Conservation (phyloP, 2,113 vertebrate genomes). For the Brachirus orientalis region DNA sequence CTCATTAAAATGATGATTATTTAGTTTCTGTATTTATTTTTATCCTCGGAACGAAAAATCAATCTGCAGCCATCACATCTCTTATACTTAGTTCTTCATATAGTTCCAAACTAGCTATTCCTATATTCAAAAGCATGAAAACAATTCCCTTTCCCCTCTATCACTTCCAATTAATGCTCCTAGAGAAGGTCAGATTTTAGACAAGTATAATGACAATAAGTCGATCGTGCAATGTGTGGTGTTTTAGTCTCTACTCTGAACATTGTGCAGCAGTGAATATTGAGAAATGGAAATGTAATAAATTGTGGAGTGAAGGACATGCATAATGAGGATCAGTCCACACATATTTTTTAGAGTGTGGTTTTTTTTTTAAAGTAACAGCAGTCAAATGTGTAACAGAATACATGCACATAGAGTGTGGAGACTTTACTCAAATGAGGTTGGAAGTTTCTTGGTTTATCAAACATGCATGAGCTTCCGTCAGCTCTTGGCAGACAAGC, state of each 20-base stretch:
- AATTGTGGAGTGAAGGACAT: too few relatives aligned
- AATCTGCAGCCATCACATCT: neutral
- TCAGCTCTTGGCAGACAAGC: neutral
- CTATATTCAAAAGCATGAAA: neutral
- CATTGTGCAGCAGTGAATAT: neutral
- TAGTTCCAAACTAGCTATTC: neutral
- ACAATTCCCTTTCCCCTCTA: neutral
- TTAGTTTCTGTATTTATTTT: too few relatives aligned
- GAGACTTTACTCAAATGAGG: too few relatives aligned
- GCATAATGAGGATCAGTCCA: too few relatives aligned
- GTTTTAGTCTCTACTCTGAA: neutral
- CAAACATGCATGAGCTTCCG: neutral
- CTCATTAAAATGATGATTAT: too few relatives aligned
- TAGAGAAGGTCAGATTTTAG: neutral
- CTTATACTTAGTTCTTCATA: neutral
- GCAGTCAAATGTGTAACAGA: too few relatives aligned
- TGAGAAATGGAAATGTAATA: neutral
- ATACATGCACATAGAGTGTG: too few relatives aligned
- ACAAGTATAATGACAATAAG: neutral
- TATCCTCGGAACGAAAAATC: neutral
- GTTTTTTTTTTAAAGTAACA: too few relatives aligned
- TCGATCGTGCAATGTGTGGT: neutral
- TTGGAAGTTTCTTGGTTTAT: neutral
- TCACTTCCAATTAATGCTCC: neutral
- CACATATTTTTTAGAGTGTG: too few relatives aligned